These are phyloP conservation scores for Onychomys leucogaster DNA, from an alignment of 2,797 vertebrate genomes.

Conservation along the genomic window DNA sequence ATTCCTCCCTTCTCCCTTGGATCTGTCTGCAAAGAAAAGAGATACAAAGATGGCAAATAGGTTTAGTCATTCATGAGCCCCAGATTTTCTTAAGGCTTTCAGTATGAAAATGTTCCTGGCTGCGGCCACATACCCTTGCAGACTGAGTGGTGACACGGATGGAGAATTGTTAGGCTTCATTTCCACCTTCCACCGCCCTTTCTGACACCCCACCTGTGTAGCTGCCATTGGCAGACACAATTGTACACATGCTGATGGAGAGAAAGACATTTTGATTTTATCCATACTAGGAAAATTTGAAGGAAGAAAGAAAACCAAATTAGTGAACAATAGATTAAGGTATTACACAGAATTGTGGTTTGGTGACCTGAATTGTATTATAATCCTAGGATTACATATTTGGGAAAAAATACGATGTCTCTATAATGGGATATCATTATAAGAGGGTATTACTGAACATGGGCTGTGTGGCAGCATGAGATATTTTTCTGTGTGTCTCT, in stretches of 20 bases:
- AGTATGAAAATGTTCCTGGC: slow-evolving; percentile 17
- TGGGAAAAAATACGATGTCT: slow-evolving; percentile 29
- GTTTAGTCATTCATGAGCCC: slow-evolving; percentile 54
- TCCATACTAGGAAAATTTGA: slow-evolving; percentile 29
- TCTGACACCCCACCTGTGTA: background rate
- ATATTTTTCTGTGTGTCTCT: slow-evolving; percentile 66
- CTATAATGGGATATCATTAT: slow-evolving; percentile 60
- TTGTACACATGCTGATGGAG: background rate
- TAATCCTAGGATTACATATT: slow-evolving; percentile 66
- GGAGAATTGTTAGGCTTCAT: slow-evolving; percentile 1
- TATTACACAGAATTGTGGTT: slow-evolving; percentile 66
- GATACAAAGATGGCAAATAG: slow-evolving; percentile 39
- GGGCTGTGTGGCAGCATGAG: slow-evolving; percentile 54
- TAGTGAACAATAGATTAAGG: slow-evolving; percentile 61
- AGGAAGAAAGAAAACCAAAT: slow-evolving; percentile 49
- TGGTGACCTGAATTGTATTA: slow-evolving; percentile 73
- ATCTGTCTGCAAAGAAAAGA: slow-evolving; percentile 50
- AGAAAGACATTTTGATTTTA: slow-evolving; percentile 44
- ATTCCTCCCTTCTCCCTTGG: slow-evolving; percentile 71
- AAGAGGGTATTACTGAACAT: slow-evolving; percentile 60
- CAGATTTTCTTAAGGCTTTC: slow-evolving; percentile 15
- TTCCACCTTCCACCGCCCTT: background rate
- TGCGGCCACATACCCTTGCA: background rate
- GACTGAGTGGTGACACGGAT: background rate
- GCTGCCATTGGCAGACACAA: background rate